A percentile compares a stretch with the other conserved stretches of the same genome.
These are phyloP conservation scores for Cricetomys ansorgei DNA, from an alignment of 2,113 vertebrate species.

Conservation along the genomic window DNA sequence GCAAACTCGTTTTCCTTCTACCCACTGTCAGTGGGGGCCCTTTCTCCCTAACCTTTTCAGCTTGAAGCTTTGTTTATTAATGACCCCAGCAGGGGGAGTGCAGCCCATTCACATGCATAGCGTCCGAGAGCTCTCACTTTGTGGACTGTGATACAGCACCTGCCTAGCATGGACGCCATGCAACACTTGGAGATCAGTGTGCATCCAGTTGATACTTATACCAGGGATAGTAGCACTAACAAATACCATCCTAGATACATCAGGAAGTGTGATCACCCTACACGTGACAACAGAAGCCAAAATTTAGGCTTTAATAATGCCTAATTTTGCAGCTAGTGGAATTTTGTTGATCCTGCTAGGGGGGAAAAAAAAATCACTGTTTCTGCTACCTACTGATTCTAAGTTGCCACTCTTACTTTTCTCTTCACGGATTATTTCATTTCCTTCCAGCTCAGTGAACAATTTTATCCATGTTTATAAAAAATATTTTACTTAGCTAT, in stretches of 20 bases:
- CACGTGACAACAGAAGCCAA: neutral
- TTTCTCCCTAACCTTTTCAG: constrained; percentile 4
- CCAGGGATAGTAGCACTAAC: neutral
- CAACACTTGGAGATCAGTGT: neutral
- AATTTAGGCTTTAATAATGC: neutral
- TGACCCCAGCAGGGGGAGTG: neutral
- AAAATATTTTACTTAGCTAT: constrained; percentile 23
- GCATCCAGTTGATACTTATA: neutral
- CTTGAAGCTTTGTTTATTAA: constrained; percentile 6
- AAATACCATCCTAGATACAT: neutral
- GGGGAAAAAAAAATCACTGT: neutral
- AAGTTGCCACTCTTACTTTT: neutral
- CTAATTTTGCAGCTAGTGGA: neutral
- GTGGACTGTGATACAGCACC: neutral
- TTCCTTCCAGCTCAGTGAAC: neutral
- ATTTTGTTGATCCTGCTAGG: neutral
- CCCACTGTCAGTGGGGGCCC: neutral
- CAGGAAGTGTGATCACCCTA: neutral
- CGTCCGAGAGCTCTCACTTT: neutral
- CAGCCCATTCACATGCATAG: neutral
- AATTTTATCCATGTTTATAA: constrained; percentile 13
- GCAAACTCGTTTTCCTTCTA: constrained; percentile 61
- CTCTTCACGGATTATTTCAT: constrained; percentile 14
- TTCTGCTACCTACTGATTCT: neutral
- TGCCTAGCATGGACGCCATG: neutral